Base-by-base conservation (phyloP, 2,113 vertebrate genomes). In the Emydura subglobosa region DNA sequence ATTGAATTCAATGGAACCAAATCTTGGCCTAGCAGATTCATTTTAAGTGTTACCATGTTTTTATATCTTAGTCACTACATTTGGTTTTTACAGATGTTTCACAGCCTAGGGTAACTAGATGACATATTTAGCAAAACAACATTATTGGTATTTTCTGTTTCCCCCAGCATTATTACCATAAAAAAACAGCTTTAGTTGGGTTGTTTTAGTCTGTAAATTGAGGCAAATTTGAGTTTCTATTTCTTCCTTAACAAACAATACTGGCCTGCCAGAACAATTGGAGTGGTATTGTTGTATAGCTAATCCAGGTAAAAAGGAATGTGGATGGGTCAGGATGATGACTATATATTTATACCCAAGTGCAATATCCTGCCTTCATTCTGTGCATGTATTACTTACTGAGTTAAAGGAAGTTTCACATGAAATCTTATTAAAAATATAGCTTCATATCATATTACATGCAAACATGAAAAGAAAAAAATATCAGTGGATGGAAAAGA, bases 1-100 rank as follows among this genome's bases (percentile, higher is more conserved):
- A 1, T 65, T 1, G 0, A 21, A 6, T 81, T 90, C 91, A 83
- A 93, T n/a, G 72, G 87, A 53, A 47, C 42, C 95, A 96, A 89
- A 91, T 95, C 91, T 49, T 96, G 90, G 83, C 82, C 83, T 87
- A 91, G 86, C 85, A 57, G 83, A 87, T 61, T 85, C 87, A 6
- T 85, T 8, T 39, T 51, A 31, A 86, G 80, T 72, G 39, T 85
- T 76, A 17, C 84, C 59, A 54, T 31, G n/a, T 21, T 6, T 61
- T 1, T 19, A 2, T 10, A 87, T 54, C 47, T 4, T 0, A 47
- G 79, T 80, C 78, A 5, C 61, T 13, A 47, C 44, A 7, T 29
- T 14, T 50, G 0, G 12, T 59, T 59, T 59, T 59, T 59, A 59
- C 1, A 9, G 39, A 39, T 24, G 79, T 82, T 53, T 31, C 65